Evolutionary conservation across 1,140 invertebrate genomes (phyloP), one percentile per base, ranked within the genome.

Genomic region (Triops cancriformis): DNA sequence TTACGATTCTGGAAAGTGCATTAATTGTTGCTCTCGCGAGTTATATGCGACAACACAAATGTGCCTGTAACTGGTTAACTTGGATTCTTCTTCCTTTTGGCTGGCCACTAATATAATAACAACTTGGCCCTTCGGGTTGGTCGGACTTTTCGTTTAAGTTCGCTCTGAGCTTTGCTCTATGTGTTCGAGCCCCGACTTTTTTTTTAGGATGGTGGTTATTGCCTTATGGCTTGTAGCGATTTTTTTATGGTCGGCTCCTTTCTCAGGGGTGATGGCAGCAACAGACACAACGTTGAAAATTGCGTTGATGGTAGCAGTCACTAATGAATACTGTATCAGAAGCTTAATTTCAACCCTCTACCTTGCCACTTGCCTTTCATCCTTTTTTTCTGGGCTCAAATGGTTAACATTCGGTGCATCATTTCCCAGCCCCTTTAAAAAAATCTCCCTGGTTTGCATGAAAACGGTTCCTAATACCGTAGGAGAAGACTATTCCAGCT

Each of bases 311-410:
- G 23, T 64, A 64, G 23, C 10, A 64, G 51, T 64, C 51, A 64
- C 51, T 64, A 64, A 64, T 64, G 51, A 64, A 64, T 64, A 64
- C 51, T 64, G 18, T 64, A 64, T 64, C 51, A 64, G 51, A 18
- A 23, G 51, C 51, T 64, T 64, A 64, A 64, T 64, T 64, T 9
- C 18, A 64, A 9, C 31, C 51, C 23, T 64, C 23, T n/a, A 7
- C 23, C 14, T 64, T 12, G n/a, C 51, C 51, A 64, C 51, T 64
- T 64, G 51, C 6, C 51, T 64, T 18, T 23, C 18, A 64, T 4
- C 31, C 31, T 37, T 64, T 18, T 64, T 18, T 64, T 18, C n/a
- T n/a, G 6, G 51, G 23, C 18, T 23, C n/a, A 64, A 64, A 64
- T n/a, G 10, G 51, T 64, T 64, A 23, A 64, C 6, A 64, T 64